Base-by-base conservation (phyloP, 2,797 vertebrate species). In the Semotilus atromaculatus region DNA sequence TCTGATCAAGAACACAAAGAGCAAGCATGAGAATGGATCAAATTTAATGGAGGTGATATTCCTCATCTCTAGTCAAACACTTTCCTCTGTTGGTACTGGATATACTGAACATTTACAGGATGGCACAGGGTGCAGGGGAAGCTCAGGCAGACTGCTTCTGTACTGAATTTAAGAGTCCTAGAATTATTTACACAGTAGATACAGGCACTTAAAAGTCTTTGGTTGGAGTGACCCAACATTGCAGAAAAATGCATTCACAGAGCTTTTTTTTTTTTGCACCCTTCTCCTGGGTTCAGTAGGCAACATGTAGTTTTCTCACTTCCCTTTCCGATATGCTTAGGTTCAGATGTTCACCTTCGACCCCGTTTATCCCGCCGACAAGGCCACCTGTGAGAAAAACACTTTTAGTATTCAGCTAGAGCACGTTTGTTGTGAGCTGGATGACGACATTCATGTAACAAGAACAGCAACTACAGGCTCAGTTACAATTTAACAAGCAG, bases 141-240 rank as follows among this genome's bases (percentile, higher is more conserved):
- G 92, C 92, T 93, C 93, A 94, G 91, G 87, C 92, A 91, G 92
- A 94, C 92, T 92, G 90, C 88, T 88, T 94, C 91, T 85, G 92
- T 92, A 94, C 89, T 88, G 88, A 93, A 93, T 89, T 89, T 91
- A 88, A 92, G 91, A 91, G 85, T 93, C 93, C 96, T 97, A 97
- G 93, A 96, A 96, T 96, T 98, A 97, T 98, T 94, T 98, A 99
- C 97, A 99, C 95, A 95, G 97, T 96, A 96, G 95, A 97, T 96
- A 97, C 97, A 99, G 98, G 98, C 98, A 99, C 98, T 99, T 99
- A 95, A 97, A 97, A 94, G 97, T 99, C 98, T 99, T 99, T 99
- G 98, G 98, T 98, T 98, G 98, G 97, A 97, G 94, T 97, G 96
- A 97, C 96, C 98, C 98, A 98, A 99, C 98, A 91, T 96, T 97